Evolutionary conservation across 2,113 vertebrate genomes (phyloP), one percentile per base, ranked within the genome.

Genomic region (Montifringilla adamsi): DNA sequence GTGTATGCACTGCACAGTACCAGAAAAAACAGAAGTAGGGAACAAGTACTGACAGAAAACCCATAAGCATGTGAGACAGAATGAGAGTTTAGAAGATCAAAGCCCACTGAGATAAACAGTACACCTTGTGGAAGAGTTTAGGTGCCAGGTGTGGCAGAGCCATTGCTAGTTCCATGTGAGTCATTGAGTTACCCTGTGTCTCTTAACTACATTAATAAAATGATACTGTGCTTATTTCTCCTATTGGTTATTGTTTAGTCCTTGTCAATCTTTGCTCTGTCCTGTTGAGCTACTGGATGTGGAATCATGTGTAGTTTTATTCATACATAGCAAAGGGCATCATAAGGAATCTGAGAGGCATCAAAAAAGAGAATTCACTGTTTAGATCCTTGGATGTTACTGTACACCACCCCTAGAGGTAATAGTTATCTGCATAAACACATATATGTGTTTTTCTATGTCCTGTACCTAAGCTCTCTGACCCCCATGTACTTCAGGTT

Each of bases 131-230:
- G 46, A 81, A 91, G 44, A 91, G 41, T 93, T 62, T 78, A 68
- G 37, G 47, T 26, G 15, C 43, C 2, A 0, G 5, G 3, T 76
- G 10, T 50, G 7, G 5, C 23, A 52, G 9, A n/a, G 41, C 15
- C 2, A 4, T 35, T 91, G 11, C 13, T 83, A 12, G 11, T 49
- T 85, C 22, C n/a, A 15, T 12, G 7, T 35, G 22, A 66, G 3
- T 62, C 9, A 52, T 1, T 72, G 22, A 53, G 4, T 9, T 67
- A 33, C 10, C 21, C 9, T 47, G 5, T 14, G 33, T 90, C 66
- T 78, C 59, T 95, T 90, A 89, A 80, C 49, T 76, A 28, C 73
- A 90, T 95, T 89, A 94, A 94, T 80, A 89, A 91, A 95, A 60
- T 75, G 3, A 55, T 85, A 75, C 19, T 92, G 53, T 94, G 69